These are phyloP conservation scores for Andrena flavipes DNA, from an alignment of 2,888 invertebrate species.

Conservation along the genomic window DNA sequence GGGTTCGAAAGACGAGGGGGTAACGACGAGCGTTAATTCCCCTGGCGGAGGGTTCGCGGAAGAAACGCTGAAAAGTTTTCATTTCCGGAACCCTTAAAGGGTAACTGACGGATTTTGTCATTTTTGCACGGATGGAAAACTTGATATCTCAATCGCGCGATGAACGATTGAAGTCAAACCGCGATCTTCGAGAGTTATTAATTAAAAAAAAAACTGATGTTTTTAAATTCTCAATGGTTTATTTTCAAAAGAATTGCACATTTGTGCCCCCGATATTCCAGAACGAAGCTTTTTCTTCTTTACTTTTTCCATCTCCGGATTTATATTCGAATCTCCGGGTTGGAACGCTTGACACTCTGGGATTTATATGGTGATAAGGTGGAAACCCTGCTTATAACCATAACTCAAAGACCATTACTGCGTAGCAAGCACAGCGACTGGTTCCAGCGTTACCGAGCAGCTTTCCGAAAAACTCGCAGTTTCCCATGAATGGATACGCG, in stretches of 20 bases:
- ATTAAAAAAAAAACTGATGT: too few relatives aligned
- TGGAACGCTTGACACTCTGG: too few relatives aligned
- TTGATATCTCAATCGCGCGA: neutral
- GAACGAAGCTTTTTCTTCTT: too few relatives aligned
- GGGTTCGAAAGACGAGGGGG: neutral
- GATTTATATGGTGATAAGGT: too few relatives aligned
- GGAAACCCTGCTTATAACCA: neutral
- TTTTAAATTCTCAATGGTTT: too few relatives aligned
- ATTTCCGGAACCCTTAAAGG: neutral
- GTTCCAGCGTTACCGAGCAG: neutral
- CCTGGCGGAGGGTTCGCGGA: neutral
- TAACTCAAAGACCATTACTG: too few relatives aligned
- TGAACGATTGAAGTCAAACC: too few relatives aligned
- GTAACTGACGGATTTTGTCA: conserved; percentile 1
- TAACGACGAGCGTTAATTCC: conserved; percentile 31
- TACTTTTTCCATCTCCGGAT: too few relatives aligned
- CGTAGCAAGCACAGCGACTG: neutral
- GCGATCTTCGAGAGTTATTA: too few relatives aligned
- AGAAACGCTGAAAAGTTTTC: neutral
- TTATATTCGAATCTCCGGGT: too few relatives aligned
- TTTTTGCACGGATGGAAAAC: neutral
- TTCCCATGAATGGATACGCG: neutral
- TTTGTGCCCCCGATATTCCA: too few relatives aligned
- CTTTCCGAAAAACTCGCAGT: neutral
- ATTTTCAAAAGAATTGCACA: too few relatives aligned